Percentiles rank a stretch among this genome's conserved stretches.
Conservation (phyloP, 1,140 invertebrate genomes). For the Bombus impatiens region DNA sequence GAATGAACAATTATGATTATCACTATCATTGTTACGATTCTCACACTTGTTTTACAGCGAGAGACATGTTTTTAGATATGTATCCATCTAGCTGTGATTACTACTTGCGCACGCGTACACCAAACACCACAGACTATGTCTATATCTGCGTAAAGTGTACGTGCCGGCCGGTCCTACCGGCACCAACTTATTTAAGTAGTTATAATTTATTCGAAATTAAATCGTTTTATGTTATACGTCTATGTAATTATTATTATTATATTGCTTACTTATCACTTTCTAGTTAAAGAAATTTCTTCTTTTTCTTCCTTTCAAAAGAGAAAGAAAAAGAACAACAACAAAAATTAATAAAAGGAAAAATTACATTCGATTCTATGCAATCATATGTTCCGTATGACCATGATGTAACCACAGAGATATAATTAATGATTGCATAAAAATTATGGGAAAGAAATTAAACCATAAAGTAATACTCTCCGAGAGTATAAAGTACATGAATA, state of each 20-base stretch:
- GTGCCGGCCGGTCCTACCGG: constrained; percentile 8
- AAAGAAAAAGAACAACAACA: background rate
- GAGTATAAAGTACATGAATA: too few species aligned
- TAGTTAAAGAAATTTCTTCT: background rate
- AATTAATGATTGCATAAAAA: background rate
- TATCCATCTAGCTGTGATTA: background rate
- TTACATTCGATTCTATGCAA: too few species aligned
- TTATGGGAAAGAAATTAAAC: too few species aligned
- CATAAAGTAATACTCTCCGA: too few species aligned
- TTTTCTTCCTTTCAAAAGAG: background rate
- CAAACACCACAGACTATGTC: background rate
- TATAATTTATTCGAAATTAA: background rate
- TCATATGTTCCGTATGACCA: background rate
- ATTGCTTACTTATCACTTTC: background rate
- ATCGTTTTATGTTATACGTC: background rate
- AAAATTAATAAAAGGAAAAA: background rate
- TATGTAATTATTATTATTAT: background rate
- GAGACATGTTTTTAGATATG: background rate
- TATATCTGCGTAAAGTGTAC: background rate
- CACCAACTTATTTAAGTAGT: background rate
- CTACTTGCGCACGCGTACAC: background rate
- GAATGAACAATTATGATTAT: background rate
- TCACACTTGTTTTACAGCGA: background rate
- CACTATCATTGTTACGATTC: background rate
- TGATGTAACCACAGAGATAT: background rate